phyloP scores from a whole-genome alignment of 2,113 vertebrate species.

The Gavialis gangeticus region DNA sequence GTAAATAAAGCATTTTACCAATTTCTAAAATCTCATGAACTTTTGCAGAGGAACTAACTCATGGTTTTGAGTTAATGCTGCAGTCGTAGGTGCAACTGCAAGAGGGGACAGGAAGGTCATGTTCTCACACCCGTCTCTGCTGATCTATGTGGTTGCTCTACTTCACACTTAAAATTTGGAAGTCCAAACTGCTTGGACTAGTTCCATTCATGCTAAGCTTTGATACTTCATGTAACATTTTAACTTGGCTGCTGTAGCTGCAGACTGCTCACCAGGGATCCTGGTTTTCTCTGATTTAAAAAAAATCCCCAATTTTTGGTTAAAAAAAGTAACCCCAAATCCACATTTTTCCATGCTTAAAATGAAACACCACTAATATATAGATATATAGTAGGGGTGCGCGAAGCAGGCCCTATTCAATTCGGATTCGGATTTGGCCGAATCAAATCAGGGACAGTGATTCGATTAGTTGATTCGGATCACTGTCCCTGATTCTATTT shows the following conservation, averaged over 20 bases:
- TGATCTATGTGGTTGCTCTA: slow-evolving; percentile 64
- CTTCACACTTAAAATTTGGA: slow-evolving; percentile 19
- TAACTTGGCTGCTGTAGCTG: slow-evolving; percentile 4
- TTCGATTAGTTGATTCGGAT: too few species aligned
- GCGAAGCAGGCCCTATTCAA: too few species aligned
- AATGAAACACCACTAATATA: too few species aligned
- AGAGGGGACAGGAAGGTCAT: slow-evolving; percentile 12
- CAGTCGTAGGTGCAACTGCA: not conserved
- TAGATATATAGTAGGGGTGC: too few species aligned
- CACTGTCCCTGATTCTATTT: too few species aligned
- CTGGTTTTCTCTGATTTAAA: too few species aligned
- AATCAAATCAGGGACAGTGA: too few species aligned
- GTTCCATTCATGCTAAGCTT: slow-evolving; percentile 6
- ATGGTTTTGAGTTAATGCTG: slow-evolving; percentile 18
- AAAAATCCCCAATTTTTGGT: too few species aligned
- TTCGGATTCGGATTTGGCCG: too few species aligned
- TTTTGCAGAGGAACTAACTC: slow-evolving; percentile 15
- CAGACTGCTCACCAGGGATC: not conserved
- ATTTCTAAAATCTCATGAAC: slow-evolving; percentile 23
- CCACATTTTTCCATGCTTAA: too few species aligned
- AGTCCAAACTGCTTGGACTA: not conserved
- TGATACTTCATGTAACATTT: slow-evolving; percentile 16
- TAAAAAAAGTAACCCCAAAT: too few species aligned
- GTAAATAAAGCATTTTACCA: not conserved
- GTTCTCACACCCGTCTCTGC: slow-evolving; percentile 50